phyloP scores from a whole-genome alignment of 2,113 vertebrate species.

The Oncorhynchus mykiss region DNA sequence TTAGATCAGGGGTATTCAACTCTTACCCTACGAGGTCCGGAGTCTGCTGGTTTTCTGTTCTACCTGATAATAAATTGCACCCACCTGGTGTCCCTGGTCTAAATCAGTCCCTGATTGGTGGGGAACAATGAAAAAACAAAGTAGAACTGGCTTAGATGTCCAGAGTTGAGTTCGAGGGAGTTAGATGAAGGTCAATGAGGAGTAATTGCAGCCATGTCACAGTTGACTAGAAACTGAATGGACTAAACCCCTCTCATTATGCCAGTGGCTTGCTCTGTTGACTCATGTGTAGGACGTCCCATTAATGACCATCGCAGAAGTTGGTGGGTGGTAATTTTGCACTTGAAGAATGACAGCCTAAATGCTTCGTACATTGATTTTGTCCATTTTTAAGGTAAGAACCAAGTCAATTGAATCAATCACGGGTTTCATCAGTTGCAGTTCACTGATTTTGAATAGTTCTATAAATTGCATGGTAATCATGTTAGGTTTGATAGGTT shows the following conservation, averaged over 20 bases:
- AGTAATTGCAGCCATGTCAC: slow-evolving; percentile 53
- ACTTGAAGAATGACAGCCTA: slow-evolving; percentile 31
- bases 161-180: background rate
- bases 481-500: slow-evolving; percentile 30
- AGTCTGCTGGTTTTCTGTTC: too few relatives aligned
- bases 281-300: slow-evolving; percentile 63
- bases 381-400: slow-evolving; percentile 10
- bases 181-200: slow-evolving; percentile 41
- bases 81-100: too few relatives aligned
- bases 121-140: too few relatives aligned
- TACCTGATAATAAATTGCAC: too few relatives aligned
- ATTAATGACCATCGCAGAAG: slow-evolving; percentile 51
- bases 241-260: slow-evolving; percentile 49
- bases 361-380: slow-evolving; percentile 33
- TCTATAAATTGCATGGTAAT: slow-evolving; percentile 6
- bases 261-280: slow-evolving; percentile 53
- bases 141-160: too few relatives aligned
- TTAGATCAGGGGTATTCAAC: slow-evolving; percentile 5
- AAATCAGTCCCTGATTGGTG: too few relatives aligned
- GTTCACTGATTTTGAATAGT: too few relatives aligned
- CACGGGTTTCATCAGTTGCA: background rate
- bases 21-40: too few relatives aligned
- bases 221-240: slow-evolving; percentile 39
- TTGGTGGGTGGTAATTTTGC: slow-evolving; percentile 52
- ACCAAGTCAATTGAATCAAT: slow-evolving; percentile 14